Base-by-base conservation (phyloP, 2,797 vertebrate genomes). In the Adrianichthys oophorus region DNA sequence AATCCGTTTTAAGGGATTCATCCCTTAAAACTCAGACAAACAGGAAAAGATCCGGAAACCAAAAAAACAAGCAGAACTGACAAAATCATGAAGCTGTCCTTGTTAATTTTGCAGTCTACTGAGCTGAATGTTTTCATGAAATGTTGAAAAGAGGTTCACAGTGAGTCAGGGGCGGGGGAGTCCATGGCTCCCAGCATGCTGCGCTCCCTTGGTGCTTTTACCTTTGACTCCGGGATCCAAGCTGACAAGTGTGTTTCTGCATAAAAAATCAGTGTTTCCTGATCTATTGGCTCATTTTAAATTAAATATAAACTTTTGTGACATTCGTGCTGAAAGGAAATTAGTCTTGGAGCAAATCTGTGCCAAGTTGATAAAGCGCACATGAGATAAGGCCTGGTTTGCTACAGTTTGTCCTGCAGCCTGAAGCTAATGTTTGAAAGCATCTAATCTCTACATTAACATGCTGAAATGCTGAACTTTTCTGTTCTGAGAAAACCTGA, bases 281-380 rank as follows among this genome's bases (percentile, higher is more conserved):
- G 17, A 72, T 68, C 68, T 52, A 65, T 52, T n/a, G 7, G 4
- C 32, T 10, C 56, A 76, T 49, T 10, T 49, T 32, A 65, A 51
- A 52, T 18, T 14, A n/a, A 69, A 70, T 26, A 53, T 47, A 44
- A 48, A 41, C 52, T 56, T 46, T 1, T 41, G 59, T 45, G 45
- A 37, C 48, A 52, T 65, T 54, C 58, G 3, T 79, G 64, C 50
- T 51, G 65, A 71, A 69, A 46, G 19, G 4, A 53, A 69, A 68
- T 52, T 23, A 70, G 48, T 51, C 51, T 32, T 2, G 58, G 70
- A 76, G 68, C 40, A 68, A 72, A 65, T 48, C 46, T 6, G 3
- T 13, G 67, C 59, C 61, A 67, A 76, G 54, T 7, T 57, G 66
- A 75, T 76, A 59, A 69, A 76, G 71, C 32, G 59, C 18, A 56